phyloP scores from a whole-genome alignment of 2,797 vertebrate genomes.

The Iguana delicatissima region DNA sequence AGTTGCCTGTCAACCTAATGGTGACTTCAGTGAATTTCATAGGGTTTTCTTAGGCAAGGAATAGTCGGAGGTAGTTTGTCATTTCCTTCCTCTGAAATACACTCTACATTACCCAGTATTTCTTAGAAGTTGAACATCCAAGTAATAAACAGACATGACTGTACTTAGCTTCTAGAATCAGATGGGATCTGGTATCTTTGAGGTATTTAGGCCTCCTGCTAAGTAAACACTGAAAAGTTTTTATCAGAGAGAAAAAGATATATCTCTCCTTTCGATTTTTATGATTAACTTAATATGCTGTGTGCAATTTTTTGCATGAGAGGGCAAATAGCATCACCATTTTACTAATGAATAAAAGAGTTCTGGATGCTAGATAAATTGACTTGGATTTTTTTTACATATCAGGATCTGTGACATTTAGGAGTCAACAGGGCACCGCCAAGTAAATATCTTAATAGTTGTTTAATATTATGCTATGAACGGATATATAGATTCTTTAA shows the following conservation, averaged over 20 bases:
- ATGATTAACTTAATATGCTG: not conserved
- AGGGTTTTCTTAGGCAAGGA: too few relatives aligned
- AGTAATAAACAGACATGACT: too few relatives aligned
- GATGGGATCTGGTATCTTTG: too few relatives aligned
- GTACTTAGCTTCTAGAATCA: too few relatives aligned
- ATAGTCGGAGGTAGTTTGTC: too few relatives aligned
- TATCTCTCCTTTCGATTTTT: not conserved
- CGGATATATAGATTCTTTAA: constrained; percentile 11
- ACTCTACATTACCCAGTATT: too few relatives aligned
- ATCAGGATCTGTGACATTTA: not conserved
- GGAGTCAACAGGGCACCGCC: not conserved
- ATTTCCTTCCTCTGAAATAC: too few relatives aligned
- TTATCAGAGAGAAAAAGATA: too few relatives aligned
- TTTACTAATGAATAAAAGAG: not conserved
- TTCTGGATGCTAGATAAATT: not conserved
- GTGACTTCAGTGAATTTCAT: too few relatives aligned
- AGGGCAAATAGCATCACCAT: not conserved
- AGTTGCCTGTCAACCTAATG: too few relatives aligned
- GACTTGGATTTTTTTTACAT: not conserved
- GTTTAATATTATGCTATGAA: not conserved
- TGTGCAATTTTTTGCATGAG: not conserved
- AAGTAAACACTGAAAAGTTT: not conserved
- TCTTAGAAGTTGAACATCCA: too few relatives aligned
- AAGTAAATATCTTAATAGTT: not conserved
- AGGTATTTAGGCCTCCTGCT: too few relatives aligned